Evolutionary conservation across 2,888 invertebrate species (phyloP).

Genomic region (Mystacides longicornis): DNA sequence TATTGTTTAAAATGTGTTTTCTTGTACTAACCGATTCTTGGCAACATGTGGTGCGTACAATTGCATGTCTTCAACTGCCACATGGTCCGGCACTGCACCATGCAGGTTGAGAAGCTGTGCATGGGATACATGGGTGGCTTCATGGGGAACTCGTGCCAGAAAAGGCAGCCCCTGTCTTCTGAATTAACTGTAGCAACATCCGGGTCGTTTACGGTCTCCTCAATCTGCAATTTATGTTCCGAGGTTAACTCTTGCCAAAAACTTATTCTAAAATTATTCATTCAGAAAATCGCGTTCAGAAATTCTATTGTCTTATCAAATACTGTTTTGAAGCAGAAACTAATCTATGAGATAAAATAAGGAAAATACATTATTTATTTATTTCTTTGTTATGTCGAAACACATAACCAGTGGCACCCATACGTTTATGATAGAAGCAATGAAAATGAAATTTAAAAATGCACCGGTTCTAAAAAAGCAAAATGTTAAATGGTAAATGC

Average conservation of each 20-base stretch:
- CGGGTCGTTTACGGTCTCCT: constrained; percentile 52
- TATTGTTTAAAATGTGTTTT: too few species aligned
- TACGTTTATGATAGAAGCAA: too few species aligned
- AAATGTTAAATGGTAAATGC: too few species aligned
- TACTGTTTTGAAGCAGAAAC: too few species aligned
- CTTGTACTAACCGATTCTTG: constrained; percentile 45
- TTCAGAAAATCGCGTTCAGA: too few species aligned
- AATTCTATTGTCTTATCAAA: too few species aligned
- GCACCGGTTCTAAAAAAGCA: too few species aligned
- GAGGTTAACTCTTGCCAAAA: neutral
- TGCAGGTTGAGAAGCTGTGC: constrained; percentile 54
- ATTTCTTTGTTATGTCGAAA: too few species aligned
- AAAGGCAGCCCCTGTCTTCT: constrained; percentile 48
- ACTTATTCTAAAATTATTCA: neutral
- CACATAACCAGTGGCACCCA: too few species aligned
- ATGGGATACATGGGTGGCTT: constrained; percentile 42
- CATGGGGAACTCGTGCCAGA: constrained; percentile 46
- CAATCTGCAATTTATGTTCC: constrained; percentile 38
- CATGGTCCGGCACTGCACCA: constrained; percentile 51
- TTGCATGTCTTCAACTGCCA: constrained; percentile 49
- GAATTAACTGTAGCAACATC: constrained; percentile 45
- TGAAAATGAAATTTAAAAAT: too few species aligned
- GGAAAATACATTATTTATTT: too few species aligned
- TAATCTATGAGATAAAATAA: too few species aligned
- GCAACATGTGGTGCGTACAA: constrained; percentile 57